phyloP scores from a whole-genome alignment of 1,140 invertebrate species.

The Xylocopa sonorina region DNA sequence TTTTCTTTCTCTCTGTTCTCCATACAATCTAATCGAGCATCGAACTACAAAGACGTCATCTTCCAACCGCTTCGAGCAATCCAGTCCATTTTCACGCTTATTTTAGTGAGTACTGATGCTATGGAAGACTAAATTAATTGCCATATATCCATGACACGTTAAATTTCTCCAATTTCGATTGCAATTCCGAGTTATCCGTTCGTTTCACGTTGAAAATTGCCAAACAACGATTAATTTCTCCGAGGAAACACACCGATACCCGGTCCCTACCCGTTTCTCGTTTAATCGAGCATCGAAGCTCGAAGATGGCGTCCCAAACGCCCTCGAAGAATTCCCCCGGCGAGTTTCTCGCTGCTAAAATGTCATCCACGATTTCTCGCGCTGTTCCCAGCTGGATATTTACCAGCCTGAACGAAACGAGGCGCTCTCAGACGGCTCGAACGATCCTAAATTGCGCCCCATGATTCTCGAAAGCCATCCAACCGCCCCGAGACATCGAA shows the following conservation, averaged over 20 bases:
- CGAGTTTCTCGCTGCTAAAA: not conserved
- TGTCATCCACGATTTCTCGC: not conserved
- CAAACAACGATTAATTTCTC: too few relatives aligned
- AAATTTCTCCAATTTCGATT: too few relatives aligned
- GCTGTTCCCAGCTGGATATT: not conserved
- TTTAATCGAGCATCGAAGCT: not conserved
- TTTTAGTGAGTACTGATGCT: too few relatives aligned
- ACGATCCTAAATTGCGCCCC: slow-evolving; percentile 10
- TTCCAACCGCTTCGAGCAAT: not conserved
- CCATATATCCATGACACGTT: too few relatives aligned
- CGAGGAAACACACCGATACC: too few relatives aligned
- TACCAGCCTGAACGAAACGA: not conserved
- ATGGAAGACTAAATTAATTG: too few relatives aligned
- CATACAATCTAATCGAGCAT: not conserved
- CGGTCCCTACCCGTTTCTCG: not conserved
- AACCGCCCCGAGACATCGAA: slow-evolving; percentile 1
- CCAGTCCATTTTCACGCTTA: not conserved
- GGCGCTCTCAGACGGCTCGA: not conserved
- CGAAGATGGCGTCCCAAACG: not conserved
- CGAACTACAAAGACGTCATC: not conserved
- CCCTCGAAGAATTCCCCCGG: not conserved
- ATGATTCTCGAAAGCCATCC: not conserved
- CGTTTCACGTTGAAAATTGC: too few relatives aligned
- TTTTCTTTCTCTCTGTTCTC: not conserved
- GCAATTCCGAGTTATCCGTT: too few relatives aligned